Evolutionary conservation across 2,888 invertebrate genomes (phyloP), one percentile per base, ranked within the genome.

Genomic region (Chironomus tentans): DNA sequence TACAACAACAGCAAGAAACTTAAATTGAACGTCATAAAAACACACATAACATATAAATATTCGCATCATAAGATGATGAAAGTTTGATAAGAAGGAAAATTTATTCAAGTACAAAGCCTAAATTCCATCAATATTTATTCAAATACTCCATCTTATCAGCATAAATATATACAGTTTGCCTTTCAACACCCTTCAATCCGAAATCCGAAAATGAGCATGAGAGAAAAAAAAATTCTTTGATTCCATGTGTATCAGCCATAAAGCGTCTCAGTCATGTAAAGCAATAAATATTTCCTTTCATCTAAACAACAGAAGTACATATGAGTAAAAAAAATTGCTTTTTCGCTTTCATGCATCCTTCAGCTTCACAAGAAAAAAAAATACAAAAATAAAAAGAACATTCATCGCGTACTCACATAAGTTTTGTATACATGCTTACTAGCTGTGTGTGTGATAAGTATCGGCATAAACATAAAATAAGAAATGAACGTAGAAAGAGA

Each of bases 401-500:
- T 38, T 38, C 38, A 56, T 56, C 56, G 56, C 56, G 56, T 56
- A 56, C 56, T 56, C 56, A 18, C 56, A 56, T 56, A 56, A 56
- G 15, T 56, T 56, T 56, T 56, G n/a, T 56, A 18, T 56, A 15
- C 50, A 18, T 62, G 18, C 21, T 62, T 12, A 62, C 62, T 24
- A 13, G n/a, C 15, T 56, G 18, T 65, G 21, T 12, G 21, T 65
- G 65, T 21, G 65, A 65, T 65, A 65, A 65, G 65, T 65, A 65
- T 65, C 65, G 65, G 65, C 65, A 65, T 65, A 24, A 65, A 65
- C 65, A 65, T 65, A 65, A 65, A 24, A 65, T 10, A 38, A 38
- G 38, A 38, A 38, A 38, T 10, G 10, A 38, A 10, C 38, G 38
- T 28, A 28, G 28, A 28, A 28, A 28, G 28, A 28, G 28, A 28